phyloP scores from a whole-genome alignment of 2,888 invertebrate genomes.

The Morpho deidamia region DNA sequence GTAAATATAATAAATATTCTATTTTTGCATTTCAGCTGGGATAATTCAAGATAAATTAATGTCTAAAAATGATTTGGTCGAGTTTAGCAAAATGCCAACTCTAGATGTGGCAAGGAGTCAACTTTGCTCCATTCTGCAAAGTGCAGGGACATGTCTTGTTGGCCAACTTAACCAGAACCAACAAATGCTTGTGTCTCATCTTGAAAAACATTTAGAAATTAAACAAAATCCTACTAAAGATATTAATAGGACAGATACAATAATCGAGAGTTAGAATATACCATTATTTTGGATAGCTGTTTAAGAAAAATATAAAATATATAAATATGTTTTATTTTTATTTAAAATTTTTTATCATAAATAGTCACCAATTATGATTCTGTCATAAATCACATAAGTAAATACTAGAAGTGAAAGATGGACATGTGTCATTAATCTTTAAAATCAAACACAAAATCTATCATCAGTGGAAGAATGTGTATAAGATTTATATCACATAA shows the following conservation, averaged over 20 bases:
- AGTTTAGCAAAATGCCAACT: slow-evolving; percentile 81
- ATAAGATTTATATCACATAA: too few species aligned
- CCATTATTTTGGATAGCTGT: not conserved
- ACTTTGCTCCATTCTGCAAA: slow-evolving; percentile 83
- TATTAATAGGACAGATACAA: slow-evolving; percentile 2
- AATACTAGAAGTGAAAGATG: too few species aligned
- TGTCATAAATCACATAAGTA: too few species aligned
- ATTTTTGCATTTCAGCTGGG: slow-evolving; percentile 76
- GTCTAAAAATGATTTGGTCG: slow-evolving; percentile 82
- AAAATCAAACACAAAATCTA: too few species aligned
- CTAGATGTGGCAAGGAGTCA: slow-evolving; percentile 82
- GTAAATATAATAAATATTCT: too few species aligned
- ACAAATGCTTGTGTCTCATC: slow-evolving; percentile 80
- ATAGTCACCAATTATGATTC: too few species aligned
- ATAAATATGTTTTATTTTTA: not conserved
- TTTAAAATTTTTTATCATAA: too few species aligned
- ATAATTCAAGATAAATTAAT: slow-evolving; percentile 84
- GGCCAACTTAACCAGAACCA: slow-evolving; percentile 83
- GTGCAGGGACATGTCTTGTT: slow-evolving; percentile 81
- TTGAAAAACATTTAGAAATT: slow-evolving; percentile 78
- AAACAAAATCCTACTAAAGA: slow-evolving; percentile 29
- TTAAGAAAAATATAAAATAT: not conserved
- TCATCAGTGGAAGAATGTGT: too few species aligned
- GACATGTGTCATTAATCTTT: too few species aligned
- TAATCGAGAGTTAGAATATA: slow-evolving; percentile 15